Conservation (phyloP, 1,140 invertebrate species). For the Drosophila pruinosa region DNA sequence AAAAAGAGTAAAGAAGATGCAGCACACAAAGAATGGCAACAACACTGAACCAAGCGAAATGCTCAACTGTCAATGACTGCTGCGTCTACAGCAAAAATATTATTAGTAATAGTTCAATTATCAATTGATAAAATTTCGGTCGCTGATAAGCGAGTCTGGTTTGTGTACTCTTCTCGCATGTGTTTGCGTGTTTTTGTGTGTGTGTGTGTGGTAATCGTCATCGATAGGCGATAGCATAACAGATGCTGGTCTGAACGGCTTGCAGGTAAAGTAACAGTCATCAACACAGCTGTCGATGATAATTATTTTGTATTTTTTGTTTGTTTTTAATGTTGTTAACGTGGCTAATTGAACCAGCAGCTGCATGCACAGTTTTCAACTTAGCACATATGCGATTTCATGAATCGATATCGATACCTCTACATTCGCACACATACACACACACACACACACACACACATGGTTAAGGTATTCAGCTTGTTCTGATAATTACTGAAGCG, state of each 20-base stretch:
- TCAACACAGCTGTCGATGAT: slow-evolving; percentile 10
- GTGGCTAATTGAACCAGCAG: slow-evolving; percentile 6
- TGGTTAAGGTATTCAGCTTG: neutral
- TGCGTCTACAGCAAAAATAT: neutral
- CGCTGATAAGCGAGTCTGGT: slow-evolving; percentile 10
- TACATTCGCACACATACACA: neutral
- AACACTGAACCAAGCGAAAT: neutral
- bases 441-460: neutral
- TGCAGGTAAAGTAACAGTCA: slow-evolving; percentile 6
- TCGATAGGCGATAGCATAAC: slow-evolving; percentile 13
- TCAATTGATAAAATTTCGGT: slow-evolving; percentile 33
- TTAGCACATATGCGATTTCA: slow-evolving; percentile 9
- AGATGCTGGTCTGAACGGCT: neutral
- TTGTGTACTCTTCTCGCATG: no score
- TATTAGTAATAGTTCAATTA: slow-evolving; percentile 11
- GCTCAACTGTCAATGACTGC: slow-evolving; percentile 9
- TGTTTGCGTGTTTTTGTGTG: neutral
- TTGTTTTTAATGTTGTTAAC: slow-evolving; percentile 8
- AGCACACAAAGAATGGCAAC: neutral
- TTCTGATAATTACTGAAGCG: slow-evolving; percentile 3
- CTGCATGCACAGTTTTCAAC: neutral
- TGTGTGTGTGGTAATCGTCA: neutral
- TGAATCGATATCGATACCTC: slow-evolving; percentile 16
- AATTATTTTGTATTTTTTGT: neutral
- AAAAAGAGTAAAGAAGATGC: neutral